These are phyloP conservation scores for Cryptoblepharus egeriae DNA, from an alignment of 2,797 vertebrate species.

Conservation along the genomic window DNA sequence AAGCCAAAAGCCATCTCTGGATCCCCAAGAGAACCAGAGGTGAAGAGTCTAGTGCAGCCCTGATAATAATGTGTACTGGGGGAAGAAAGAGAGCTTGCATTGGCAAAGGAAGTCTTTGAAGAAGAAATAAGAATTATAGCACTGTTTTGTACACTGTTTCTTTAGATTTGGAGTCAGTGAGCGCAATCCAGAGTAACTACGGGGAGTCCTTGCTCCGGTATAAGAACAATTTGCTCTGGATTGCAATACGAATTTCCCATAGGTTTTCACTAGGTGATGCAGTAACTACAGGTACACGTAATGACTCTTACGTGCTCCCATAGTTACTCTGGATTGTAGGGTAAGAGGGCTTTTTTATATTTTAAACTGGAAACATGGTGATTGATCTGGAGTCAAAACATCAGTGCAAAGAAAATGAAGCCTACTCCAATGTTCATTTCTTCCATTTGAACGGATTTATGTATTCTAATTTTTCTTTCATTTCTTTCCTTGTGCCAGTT, in stretches of 20 bases:
- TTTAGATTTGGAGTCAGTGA: not conserved
- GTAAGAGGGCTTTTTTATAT: not conserved
- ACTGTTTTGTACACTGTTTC: conserved; percentile 21
- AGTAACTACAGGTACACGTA: no score
- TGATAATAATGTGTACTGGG: conserved; percentile 2
- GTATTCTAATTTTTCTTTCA: not conserved
- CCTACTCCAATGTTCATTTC: not conserved
- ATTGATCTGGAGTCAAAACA: not conserved
- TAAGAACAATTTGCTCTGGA: no score
- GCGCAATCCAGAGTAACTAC: no score
- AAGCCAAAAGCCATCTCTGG: not conserved
- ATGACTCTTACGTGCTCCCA: no score
- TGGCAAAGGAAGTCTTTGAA: conserved; percentile 12
- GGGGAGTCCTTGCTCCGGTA: no score
- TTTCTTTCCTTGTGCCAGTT: not conserved
- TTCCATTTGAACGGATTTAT: not conserved
- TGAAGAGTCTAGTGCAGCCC: conserved; percentile 21
- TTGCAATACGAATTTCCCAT: no score
- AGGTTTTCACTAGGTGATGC: no score
- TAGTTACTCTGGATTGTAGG: no score
- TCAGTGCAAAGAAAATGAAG: not conserved
- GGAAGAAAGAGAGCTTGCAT: conserved; percentile 24
- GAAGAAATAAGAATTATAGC: not conserved
- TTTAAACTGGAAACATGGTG: not conserved
- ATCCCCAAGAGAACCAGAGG: conserved; percentile 20